A percentile compares a stretch with the other conserved stretches of the same genome.
These are phyloP conservation scores for Falco punctatus DNA, from an alignment of 2,113 vertebrate species.

Conservation along the genomic window DNA sequence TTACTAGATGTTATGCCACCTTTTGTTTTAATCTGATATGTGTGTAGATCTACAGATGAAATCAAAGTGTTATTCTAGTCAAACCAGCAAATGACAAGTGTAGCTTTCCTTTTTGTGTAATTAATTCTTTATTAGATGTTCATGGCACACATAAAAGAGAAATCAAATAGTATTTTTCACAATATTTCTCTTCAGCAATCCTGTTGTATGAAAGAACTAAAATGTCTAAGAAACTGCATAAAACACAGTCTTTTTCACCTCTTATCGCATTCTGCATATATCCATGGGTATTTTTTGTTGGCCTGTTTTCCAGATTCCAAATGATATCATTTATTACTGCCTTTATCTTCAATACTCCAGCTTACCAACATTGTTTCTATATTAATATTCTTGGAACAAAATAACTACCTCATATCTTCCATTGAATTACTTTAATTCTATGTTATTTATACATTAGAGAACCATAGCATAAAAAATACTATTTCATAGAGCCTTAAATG, in stretches of 20 bases:
- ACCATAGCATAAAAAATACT: background rate
- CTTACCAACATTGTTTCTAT: background rate
- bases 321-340: background rate
- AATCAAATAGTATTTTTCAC: background rate
- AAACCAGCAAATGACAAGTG: background rate
- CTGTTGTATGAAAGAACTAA: background rate
- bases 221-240: background rate
- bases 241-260: background rate
- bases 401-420: background rate
- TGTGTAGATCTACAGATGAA: background rate
- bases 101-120: background rate
- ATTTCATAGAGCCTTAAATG: background rate
- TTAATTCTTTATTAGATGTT: background rate
- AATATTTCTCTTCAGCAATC: background rate
- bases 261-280: background rate
- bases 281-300: background rate
- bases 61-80: background rate
- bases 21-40: background rate
- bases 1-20: background rate
- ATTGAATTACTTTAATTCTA: background rate
- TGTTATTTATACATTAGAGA: background rate
- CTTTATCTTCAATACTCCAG: background rate
- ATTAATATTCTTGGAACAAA: background rate
- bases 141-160: background rate
- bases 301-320: background rate